Base-by-base conservation (phyloP, 2,797 vertebrate genomes). In the Glyptemys insculpta region DNA sequence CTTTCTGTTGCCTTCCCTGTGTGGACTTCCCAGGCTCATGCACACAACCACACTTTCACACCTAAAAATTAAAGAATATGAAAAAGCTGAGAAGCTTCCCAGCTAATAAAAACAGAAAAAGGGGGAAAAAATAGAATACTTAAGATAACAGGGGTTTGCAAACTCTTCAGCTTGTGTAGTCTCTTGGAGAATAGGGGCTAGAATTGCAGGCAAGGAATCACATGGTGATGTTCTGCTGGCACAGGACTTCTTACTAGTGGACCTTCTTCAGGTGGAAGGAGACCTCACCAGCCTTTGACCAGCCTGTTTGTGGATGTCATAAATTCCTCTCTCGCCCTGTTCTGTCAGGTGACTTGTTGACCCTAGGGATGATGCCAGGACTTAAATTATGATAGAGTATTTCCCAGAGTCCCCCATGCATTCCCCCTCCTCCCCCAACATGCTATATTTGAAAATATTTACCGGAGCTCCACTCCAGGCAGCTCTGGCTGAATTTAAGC, bases 281-380 rank as follows among this genome's bases (percentile, higher is more conserved):
- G 56, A 57, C 23, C 5, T 12, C 25, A 57, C 25, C 56, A 57
- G 56, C 56, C 54, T 56, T 56, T 56, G 54, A 56, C 21, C 21
- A 21, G 37, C 47, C 19, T 54, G 4, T 47, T 53, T 79, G 11
- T 9, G 1, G 0, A 41, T 3, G 0, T 74, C 74, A 50, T 12
- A 49, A 62, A 68, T 65, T n/a, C 41, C 81, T 89, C 52, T 19
- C 83, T 19, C 12, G 10, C 56, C 23, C 56, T 57, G 25, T 57
- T 57, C 56, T 57, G 52, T 56, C 23, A 76, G 12, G 68, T 57
- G 62, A n/a, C 59, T 37, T 49, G 21, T 6, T 87, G 18, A 25
- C 10, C 54, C 56, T 44, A 79, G n/a, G 47, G 18, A 65, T 65
- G 56, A 57, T 57, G 25, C 23, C 14, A 50, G 14, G 50, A 14